These are phyloP conservation scores for Spinus olivaceus DNA, from an alignment of 2,797 vertebrate species.

Conservation along the genomic window DNA sequence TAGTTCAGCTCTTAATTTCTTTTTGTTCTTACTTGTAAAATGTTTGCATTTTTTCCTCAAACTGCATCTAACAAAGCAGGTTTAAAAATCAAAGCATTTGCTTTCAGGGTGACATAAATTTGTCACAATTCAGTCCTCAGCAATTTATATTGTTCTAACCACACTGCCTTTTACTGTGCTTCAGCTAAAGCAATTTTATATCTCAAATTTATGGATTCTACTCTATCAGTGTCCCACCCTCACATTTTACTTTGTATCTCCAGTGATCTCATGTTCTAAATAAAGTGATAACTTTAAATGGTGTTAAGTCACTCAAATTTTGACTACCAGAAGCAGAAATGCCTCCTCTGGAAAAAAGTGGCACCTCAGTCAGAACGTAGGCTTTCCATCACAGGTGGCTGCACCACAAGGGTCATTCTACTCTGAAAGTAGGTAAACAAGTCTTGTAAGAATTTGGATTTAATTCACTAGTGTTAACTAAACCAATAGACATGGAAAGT, in stretches of 20 bases:
- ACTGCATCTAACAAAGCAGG: background rate
- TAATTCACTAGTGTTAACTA: background rate
- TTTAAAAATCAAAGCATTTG: background rate
- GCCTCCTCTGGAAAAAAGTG: background rate
- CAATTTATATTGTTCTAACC: background rate
- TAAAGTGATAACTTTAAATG: background rate
- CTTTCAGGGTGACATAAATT: background rate
- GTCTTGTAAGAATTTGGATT: background rate
- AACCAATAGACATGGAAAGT: background rate
- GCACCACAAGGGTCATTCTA: background rate
- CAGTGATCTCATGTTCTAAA: background rate
- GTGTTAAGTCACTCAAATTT: background rate
- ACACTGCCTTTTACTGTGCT: accelerated
- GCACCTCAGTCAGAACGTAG: accelerated
- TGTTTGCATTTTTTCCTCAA: background rate
- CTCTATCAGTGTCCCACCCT: background rate
- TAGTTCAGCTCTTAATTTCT: background rate
- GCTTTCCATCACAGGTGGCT: background rate
- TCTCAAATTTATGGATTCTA: background rate
- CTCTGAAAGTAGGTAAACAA: background rate
- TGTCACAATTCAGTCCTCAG: background rate
- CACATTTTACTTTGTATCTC: background rate
- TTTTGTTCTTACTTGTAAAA: background rate
- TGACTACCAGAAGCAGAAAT: background rate
- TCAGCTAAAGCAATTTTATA: background rate